Conservation (phyloP, 2,113 vertebrate species). For the Hydropotes inermis region DNA sequence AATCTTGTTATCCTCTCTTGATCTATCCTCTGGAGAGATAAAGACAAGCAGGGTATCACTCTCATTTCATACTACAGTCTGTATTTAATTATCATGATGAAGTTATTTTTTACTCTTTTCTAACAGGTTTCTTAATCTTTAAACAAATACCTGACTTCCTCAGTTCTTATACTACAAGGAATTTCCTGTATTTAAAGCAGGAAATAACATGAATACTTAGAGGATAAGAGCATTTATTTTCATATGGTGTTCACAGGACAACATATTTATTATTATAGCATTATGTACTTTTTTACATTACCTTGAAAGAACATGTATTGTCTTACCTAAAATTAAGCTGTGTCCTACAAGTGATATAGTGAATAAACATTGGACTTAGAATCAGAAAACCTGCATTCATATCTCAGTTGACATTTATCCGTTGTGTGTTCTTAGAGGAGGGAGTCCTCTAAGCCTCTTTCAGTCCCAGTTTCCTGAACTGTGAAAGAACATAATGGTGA, state of each 20-base stretch:
- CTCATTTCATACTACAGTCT: neutral
- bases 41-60: neutral
- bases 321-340: neutral
- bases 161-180: neutral
- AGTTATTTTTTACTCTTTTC: neutral
- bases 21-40: neutral
- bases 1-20: neutral
- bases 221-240: constrained; percentile 21
- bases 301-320: neutral
- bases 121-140: constrained; percentile 22
- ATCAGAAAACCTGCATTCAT: neutral
- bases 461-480: neutral
- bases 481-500: neutral
- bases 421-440: neutral
- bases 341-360: neutral
- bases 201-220: constrained; percentile 29
- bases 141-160: neutral
- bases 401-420: neutral
- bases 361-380: neutral
- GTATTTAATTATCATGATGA: neutral
- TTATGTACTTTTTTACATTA: neutral
- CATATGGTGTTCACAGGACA: neutral
- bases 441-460: neutral
- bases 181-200: neutral
- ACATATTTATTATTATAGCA: neutral